Base-by-base conservation (phyloP, 2,888 invertebrate genomes). In the Perdita meconis region DNA sequence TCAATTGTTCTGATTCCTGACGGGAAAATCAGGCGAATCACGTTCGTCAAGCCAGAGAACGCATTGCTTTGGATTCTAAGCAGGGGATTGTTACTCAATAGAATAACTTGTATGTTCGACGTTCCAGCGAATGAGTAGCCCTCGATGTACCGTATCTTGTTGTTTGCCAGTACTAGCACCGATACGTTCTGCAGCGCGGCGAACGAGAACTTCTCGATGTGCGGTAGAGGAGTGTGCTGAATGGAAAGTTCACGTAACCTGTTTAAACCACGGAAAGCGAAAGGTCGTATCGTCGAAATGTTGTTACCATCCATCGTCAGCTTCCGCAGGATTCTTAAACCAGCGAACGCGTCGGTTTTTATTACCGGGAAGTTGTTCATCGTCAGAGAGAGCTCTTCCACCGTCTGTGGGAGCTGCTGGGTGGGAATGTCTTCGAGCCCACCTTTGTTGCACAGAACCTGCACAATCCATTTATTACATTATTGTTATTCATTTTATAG, bases 371-470 rank as follows among this genome's bases (percentile, higher is more conserved):
- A 96, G 92, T 96, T 95, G 92, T 98, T 97, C 90, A 97, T 96
- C 50, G 97, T 96, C 84, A 98, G 93, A 0, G 97, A 96, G 80
- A 98, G 93, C 92, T 98, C 97, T 91, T 96, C 96, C 86, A 98
- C 96, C 67, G 95, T 95, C 26, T 95, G 91, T 24, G 97, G 96
- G 86, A 98, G 93, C 82, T 95, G 94, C 80, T 94, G 94, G 69
- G 96, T 94, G 57, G 97, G 97, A 84, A 97, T 97, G 89, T 96
- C 96, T 77, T 95, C 95, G 87, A 97, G 93, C 72, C 96, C 95
- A 78, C 97, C 97, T 81, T 96, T 97, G 94, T 97, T 97, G 94
- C 97, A 97, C 90, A 97, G 95, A 86, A 97, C 97, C 97, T 97
- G 94, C 3, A 44, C 34, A n/a, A 22, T 3, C 1, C 1, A 30